Conservation (phyloP, 1,140 invertebrate species). For the Odontomachus brunneus region DNA sequence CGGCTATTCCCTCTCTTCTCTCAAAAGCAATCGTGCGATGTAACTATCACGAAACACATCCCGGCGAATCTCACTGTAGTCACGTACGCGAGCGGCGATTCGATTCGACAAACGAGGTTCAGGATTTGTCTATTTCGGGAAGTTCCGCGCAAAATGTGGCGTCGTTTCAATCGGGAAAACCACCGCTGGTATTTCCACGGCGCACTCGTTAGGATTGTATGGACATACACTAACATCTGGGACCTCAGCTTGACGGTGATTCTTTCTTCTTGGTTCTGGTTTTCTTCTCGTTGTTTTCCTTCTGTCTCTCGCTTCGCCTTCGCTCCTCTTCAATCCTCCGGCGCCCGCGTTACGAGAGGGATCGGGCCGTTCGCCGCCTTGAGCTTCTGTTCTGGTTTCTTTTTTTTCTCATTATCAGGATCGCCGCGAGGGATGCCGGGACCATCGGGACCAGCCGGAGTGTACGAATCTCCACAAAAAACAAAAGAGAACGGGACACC, state of each 20-base stretch:
- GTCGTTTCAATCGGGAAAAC: not conserved
- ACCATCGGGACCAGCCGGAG: conserved; percentile 60
- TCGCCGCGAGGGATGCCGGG: conserved; percentile 54
- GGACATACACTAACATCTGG: conserved; percentile 48
- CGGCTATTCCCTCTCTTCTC: conserved; percentile 29
- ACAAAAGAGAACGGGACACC: conserved; percentile 62
- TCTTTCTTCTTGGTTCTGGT: conserved; percentile 25
- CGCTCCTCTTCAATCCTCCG: conserved; percentile 4
- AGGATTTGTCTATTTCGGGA: conserved; percentile 45
- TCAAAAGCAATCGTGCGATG: not conserved
- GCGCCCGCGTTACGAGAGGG: conserved; percentile 44
- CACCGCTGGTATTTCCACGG: not conserved
- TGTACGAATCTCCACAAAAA: conserved; percentile 63
- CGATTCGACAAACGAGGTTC: conserved; percentile 2
- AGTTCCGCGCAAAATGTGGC: not conserved
- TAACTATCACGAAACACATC: conserved; percentile 7
- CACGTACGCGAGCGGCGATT: not conserved
- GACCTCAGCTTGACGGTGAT: conserved; percentile 55
- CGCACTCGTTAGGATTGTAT: conserved; percentile 9
- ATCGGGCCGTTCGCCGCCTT: conserved; percentile 58
- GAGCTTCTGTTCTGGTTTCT: conserved; percentile 57
- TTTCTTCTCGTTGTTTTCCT: not conserved
- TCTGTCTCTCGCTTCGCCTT: conserved; percentile 30
- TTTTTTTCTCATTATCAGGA: conserved; percentile 69
- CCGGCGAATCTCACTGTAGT: not conserved